Percentiles rank a stretch among this genome's conserved stretches.
These are phyloP conservation scores for Girardia tigrina DNA, from an alignment of 2,888 invertebrate species.

Conservation along the genomic window DNA sequence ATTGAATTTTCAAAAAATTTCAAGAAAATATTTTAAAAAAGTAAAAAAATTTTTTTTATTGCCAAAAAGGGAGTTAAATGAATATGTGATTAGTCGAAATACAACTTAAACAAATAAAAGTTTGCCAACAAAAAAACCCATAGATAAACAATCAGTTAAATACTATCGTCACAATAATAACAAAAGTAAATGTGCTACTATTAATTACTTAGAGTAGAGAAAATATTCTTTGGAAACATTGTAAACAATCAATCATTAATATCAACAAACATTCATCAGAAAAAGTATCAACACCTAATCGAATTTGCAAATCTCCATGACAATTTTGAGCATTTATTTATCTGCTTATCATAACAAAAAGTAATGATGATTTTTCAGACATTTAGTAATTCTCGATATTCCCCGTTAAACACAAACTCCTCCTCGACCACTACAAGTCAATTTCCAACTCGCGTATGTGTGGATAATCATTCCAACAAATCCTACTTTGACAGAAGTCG, in stretches of 20 bases:
- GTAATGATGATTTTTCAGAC: not conserved
- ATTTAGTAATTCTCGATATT: not conserved
- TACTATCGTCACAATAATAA: conserved; percentile 2
- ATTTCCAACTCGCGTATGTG: not conserved
- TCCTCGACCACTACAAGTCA: not conserved
- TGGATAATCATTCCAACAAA: not conserved
- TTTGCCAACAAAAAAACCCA: too few relatives aligned
- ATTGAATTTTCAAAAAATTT: too few relatives aligned
- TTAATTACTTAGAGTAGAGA: not conserved
- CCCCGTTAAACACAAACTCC: not conserved
- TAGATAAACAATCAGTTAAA: not conserved
- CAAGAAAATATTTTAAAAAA: too few relatives aligned
- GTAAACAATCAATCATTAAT: conserved; percentile 18
- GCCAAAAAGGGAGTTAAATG: too few relatives aligned
- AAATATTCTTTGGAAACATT: too few relatives aligned
- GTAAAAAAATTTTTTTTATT: too few relatives aligned
- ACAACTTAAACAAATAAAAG: too few relatives aligned
- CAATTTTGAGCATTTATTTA: not conserved
- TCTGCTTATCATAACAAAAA: not conserved
- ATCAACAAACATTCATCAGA: conserved; percentile 9
- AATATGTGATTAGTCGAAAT: too few relatives aligned
- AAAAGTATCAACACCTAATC: not conserved
- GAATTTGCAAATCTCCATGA: conserved; percentile 11
- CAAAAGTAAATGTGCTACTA: not conserved
- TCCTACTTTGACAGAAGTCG: not conserved